Percentiles rank a stretch among this genome's conserved stretches.
Evolutionary conservation across 92 coral and sea anemone genomes (phyloP).

Genomic region (Umimayanthus chanpuru): DNA sequence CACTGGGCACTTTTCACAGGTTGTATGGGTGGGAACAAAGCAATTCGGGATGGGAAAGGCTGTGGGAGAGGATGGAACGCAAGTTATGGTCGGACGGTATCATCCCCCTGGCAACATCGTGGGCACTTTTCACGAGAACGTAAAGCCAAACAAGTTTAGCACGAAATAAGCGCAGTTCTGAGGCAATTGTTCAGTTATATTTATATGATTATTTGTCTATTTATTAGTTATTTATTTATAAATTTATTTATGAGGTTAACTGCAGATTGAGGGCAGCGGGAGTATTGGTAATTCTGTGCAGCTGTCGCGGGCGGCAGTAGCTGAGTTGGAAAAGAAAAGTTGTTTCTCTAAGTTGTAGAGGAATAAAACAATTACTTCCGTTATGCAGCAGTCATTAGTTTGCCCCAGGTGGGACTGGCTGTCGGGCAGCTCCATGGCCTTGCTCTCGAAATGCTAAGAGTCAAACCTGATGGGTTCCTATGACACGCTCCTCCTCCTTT

Average conservation of each 20-base stretch:
- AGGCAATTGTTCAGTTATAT: neutral
- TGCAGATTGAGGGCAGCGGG: no score
- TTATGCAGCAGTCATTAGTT: neutral
- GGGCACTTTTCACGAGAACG: conserved; percentile 91
- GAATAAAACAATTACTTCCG: neutral
- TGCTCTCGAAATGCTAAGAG: neutral
- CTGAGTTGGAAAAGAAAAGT: neutral
- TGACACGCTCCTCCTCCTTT: neutral
- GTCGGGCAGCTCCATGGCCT: neutral
- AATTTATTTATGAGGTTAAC: neutral
- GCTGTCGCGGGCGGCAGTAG: conserved; percentile 37
- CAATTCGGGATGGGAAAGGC: conserved; percentile 98
- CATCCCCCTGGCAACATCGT: conserved; percentile 94
- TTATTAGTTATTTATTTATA: neutral
- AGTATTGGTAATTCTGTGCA: neutral
- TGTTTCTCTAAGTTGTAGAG: no score
- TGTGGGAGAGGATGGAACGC: conserved; percentile 85
- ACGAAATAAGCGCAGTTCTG: conserved; percentile 22
- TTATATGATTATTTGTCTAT: neutral
- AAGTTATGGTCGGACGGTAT: conserved; percentile 89
- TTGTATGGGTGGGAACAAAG: conserved; percentile 85
- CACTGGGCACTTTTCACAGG: conserved; percentile 90
- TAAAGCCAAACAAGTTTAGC: conserved; percentile 60
- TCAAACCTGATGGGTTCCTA: no score
- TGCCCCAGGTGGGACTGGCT: neutral